A percentile compares a stretch with the other conserved stretches of the same genome.
phyloP scores from a whole-genome alignment of 2,113 vertebrate species.

The Crotophaga sulcirostris region DNA sequence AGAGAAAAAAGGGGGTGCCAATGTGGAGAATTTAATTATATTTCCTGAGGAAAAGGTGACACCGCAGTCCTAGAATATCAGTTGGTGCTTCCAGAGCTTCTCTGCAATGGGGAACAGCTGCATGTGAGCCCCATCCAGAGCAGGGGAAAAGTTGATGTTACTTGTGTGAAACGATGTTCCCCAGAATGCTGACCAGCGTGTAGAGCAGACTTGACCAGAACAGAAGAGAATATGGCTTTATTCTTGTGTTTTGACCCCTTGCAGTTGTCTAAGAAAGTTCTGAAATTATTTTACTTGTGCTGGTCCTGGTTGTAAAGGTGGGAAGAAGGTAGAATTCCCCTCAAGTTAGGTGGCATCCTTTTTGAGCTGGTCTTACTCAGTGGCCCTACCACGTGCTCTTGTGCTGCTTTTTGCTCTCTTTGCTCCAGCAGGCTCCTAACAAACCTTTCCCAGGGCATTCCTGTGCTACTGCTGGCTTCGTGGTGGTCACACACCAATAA shows the following conservation, averaged over 20 bases:
- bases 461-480: neutral
- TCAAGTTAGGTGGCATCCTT: neutral
- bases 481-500: neutral
- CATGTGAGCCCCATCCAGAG: neutral
- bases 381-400: neutral
- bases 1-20: neutral
- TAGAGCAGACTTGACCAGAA: neutral
- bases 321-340: neutral
- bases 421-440: neutral
- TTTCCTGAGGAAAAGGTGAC: neutral
- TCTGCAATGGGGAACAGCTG: neutral
- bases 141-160: neutral
- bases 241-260: neutral
- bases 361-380: neutral
- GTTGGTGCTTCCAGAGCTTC: neutral
- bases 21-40: rapidly evolving
- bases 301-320: neutral
- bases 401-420: neutral
- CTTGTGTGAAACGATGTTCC: neutral
- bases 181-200: neutral
- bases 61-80: neutral
- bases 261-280: neutral
- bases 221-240: neutral
- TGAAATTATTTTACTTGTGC: neutral
- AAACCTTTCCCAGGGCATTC: neutral